Evolutionary conservation across 2,888 invertebrate genomes (phyloP), one percentile per base, ranked within the genome.

Genomic region (Ophion costatus): DNA sequence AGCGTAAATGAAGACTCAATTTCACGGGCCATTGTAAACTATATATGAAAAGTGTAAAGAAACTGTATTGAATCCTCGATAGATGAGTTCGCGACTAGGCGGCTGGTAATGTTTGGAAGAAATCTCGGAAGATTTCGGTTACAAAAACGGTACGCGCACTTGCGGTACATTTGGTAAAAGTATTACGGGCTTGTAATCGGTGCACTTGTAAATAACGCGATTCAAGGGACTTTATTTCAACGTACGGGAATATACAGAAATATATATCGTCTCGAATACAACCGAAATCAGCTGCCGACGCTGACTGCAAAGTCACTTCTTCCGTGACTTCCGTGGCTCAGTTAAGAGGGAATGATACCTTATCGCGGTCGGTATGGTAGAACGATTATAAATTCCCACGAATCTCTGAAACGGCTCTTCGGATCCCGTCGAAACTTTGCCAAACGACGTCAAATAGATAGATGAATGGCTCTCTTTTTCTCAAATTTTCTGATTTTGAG

Each of bases 141-240:
- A 6, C 11, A 10, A 57, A 66, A 75, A 74, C 33, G 61, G 38
- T 29, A 33, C 20, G 56, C 29, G 33, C 69, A 80, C 33, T 45
- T 51, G 42, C 29, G n/a, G n/a, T 61, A 42, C 67, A 59, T 42
- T 63, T 61, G 29, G 38, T 11, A 66, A 73, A 74, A 73, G 64
- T 70, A 56, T 42, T 45, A 45, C 59, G 80, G 22, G 24, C 61
- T 78, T 14, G 70, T 22, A 51, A 51, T 63, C 63, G 51, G 63
- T 63, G 64, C 74, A 83, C 79, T 84, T 73, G 84, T 82, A 84
- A 84, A 84, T 82, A 84, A 74, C 56, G 76, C 67, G 42, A 64
- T 45, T 69, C 57, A 42, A 67, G 66, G 70, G 17, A 74, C 78
- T 20, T 61, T 70, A 80, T 83, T 66, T 64, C 61, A 11, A 1